phyloP scores from a whole-genome alignment of 1,140 invertebrate species.

The Drosophila orosa region DNA sequence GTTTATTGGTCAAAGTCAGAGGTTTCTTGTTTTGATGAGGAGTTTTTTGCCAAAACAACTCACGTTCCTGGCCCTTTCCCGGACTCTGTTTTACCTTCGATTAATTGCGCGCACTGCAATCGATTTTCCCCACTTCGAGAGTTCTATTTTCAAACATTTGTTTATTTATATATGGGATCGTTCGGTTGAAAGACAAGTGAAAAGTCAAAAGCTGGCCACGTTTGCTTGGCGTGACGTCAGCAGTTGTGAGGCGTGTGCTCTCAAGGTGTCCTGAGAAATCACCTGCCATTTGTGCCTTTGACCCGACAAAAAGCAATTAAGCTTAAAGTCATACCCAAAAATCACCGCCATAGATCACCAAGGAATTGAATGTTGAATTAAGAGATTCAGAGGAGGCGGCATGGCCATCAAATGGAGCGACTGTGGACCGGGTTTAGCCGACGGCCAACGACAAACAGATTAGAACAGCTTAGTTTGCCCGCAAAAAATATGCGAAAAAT shows the following conservation, averaged over 20 bases:
- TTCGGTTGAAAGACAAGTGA: constrained; percentile 66
- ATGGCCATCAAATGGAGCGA: constrained; percentile 12
- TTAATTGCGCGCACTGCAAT: constrained; percentile 49
- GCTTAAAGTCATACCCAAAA: constrained; percentile 39
- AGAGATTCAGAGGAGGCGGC: background rate
- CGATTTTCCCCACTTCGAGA: constrained; percentile 46
- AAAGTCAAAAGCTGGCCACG: constrained; percentile 55
- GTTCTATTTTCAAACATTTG: constrained; percentile 51
- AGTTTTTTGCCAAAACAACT: constrained; percentile 53
- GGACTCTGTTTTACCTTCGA: constrained; percentile 41
- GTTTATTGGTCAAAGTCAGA: constrained; percentile 26
- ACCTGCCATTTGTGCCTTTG: constrained; percentile 37
- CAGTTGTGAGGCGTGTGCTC: background rate
- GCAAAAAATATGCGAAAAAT: constrained; percentile 47
- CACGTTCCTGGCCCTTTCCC: constrained; percentile 39
- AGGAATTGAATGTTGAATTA: constrained; percentile 55
- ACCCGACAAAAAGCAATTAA: constrained; percentile 51
- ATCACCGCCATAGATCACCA: constrained; percentile 57
- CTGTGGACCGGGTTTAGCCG: constrained; percentile 19
- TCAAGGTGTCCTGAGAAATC: constrained; percentile 31
- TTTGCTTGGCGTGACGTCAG: constrained; percentile 57
- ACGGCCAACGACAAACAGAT: constrained; percentile 71
- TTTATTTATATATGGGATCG: constrained; percentile 55
- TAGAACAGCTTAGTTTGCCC: constrained; percentile 66
- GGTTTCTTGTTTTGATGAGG: constrained; percentile 36